Percentiles rank a stretch among this genome's conserved stretches.
Evolutionary conservation across 2,113 vertebrate genomes (phyloP).

Genomic region (Odocoileus virginianus): DNA sequence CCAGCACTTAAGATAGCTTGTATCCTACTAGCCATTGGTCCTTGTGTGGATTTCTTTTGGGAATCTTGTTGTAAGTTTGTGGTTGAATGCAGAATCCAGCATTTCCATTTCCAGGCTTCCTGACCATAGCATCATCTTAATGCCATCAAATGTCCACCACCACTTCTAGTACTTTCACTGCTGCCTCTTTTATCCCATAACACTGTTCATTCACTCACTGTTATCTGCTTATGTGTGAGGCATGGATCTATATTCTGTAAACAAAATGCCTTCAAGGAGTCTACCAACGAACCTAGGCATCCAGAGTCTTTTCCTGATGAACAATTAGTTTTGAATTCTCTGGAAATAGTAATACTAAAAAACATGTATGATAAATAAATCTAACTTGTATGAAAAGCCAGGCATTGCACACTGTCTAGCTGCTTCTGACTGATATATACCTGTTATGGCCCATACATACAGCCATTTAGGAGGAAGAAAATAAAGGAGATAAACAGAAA

Average conservation of each 20-base stretch:
- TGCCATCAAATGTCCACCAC: background rate
- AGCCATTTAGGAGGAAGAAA: background rate
- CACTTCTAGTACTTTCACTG: background rate
- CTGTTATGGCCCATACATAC: background rate
- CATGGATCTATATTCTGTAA: background rate
- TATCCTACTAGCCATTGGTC: background rate
- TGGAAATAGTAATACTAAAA: background rate
- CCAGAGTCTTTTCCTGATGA: background rate
- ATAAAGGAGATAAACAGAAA: background rate
- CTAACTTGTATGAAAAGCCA: background rate
- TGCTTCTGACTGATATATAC: background rate
- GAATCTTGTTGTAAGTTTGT: background rate
- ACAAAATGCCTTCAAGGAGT: background rate
- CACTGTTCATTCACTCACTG: background rate
- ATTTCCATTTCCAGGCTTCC: background rate
- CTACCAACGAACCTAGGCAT: background rate
- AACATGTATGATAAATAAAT: background rate
- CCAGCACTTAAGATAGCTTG: background rate
- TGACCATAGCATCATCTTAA: background rate
- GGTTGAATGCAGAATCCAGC: background rate
- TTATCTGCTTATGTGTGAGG: background rate
- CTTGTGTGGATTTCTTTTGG: background rate
- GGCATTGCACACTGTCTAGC: background rate
- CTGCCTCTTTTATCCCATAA: background rate
- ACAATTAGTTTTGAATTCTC: background rate